Evolutionary conservation across 1,140 invertebrate genomes (phyloP).

Genomic region (Drosophila bocqueti): DNA sequence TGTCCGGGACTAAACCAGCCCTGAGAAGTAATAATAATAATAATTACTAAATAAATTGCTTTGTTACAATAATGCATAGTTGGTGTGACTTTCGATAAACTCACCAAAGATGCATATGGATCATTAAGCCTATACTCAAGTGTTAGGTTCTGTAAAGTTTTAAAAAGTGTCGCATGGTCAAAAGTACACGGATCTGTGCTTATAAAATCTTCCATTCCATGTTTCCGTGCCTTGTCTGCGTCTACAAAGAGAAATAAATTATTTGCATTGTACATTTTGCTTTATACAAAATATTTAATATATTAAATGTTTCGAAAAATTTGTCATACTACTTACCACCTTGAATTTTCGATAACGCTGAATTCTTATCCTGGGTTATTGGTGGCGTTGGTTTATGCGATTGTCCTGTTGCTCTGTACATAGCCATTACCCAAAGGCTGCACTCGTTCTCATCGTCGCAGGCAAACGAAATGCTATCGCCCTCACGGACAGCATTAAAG

Average conservation of each 20-base stretch:
- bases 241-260: constrained; percentile 85
- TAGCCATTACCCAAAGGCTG: constrained; percentile 99
- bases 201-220: constrained; percentile 99
- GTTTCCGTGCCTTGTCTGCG: constrained; percentile 98
- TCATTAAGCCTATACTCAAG: constrained; percentile 98
- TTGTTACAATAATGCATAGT: neutral
- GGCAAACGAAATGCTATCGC: constrained; percentile 98
- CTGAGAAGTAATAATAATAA: constrained; percentile 85
- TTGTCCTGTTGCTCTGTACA: constrained; percentile 99
- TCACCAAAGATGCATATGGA: constrained; percentile 98
- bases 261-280: too few relatives aligned
- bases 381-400: constrained; percentile 99
- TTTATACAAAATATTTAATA: too few relatives aligned
- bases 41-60: neutral
- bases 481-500: constrained; percentile 99
- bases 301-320: neutral
- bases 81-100: constrained; percentile 11
- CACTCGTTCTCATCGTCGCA: constrained; percentile 99
- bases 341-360: constrained; percentile 95
- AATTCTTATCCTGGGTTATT: constrained; percentile 93
- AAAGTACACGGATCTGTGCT: constrained; percentile 99
- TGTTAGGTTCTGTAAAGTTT: constrained; percentile 95
- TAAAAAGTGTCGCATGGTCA: constrained; percentile 97
- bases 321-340: constrained; percentile 85
- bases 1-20: constrained; percentile 99